Conservation (phyloP, 2,888 invertebrate species). For the Lycophotia porphyrea region DNA sequence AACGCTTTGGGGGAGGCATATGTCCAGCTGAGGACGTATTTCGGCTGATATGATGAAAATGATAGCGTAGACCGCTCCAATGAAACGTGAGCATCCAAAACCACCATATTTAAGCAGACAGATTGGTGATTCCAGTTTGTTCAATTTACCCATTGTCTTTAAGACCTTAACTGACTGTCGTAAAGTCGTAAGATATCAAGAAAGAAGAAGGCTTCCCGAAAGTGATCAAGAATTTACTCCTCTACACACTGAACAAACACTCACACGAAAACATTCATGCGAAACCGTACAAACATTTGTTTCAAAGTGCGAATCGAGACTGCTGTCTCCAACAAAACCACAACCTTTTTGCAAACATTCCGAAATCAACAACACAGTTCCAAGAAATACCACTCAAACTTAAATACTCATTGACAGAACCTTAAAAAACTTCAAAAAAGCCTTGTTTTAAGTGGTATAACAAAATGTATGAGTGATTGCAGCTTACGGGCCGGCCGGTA, state of each 20-base stretch:
- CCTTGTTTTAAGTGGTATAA: conserved; percentile 13
- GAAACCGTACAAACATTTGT: conserved; percentile 27
- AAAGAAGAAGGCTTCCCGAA: background rate
- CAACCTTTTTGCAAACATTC: conserved; percentile 19
- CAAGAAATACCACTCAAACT: conserved; percentile 23
- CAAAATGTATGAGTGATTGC: conserved; percentile 53
- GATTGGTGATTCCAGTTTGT: background rate
- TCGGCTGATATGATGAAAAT: background rate
- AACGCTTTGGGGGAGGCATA: background rate
- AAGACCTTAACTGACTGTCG: background rate
- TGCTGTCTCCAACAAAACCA: conserved; percentile 26
- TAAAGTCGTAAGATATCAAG: background rate
- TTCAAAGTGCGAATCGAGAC: conserved; percentile 28
- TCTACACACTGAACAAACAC: background rate
- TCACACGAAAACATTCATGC: background rate
- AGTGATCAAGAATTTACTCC: conserved; percentile 1
- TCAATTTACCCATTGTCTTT: background rate
- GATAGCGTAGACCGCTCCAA: background rate
- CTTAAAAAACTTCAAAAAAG: conserved; percentile 13
- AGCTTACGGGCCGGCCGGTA: conserved; percentile 33
- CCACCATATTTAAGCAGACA: background rate
- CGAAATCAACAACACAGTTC: conserved; percentile 33
- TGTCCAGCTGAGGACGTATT: background rate
- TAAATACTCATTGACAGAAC: conserved; percentile 4
- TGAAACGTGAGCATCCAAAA: background rate